A percentile compares a stretch with the other conserved stretches of the same genome.
Conservation (phyloP, 2,888 invertebrate genomes). For the Conchocele bisecta region DNA sequence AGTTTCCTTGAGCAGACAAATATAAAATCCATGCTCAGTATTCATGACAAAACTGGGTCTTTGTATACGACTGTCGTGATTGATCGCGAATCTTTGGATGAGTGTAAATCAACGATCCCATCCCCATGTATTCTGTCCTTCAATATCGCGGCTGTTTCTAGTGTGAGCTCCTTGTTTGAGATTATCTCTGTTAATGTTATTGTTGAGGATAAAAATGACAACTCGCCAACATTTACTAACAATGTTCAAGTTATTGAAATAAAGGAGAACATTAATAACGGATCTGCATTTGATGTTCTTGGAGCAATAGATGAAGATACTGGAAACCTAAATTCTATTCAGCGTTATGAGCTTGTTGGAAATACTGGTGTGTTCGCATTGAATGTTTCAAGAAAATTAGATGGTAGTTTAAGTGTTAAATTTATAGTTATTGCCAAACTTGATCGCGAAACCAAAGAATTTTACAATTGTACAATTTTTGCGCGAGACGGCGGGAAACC, state of each 20-base stretch:
- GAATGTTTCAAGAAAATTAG: constrained; percentile 64
- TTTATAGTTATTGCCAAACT: constrained; percentile 65
- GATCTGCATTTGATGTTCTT: constrained; percentile 54
- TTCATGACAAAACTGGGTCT: constrained; percentile 55
- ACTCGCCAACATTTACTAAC: constrained; percentile 65
- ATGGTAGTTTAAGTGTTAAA: constrained; percentile 69
- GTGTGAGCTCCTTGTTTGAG: constrained; percentile 56
- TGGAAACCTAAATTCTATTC: constrained; percentile 66
- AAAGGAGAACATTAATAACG: constrained; percentile 62
- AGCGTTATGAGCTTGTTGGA: constrained; percentile 67
- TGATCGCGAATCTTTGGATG: constrained; percentile 55
- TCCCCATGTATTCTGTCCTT: constrained; percentile 61
- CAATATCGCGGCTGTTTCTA: constrained; percentile 66
- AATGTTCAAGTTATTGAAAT: constrained; percentile 59
- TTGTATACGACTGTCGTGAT: constrained; percentile 57
- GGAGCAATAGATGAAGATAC: constrained; percentile 70
- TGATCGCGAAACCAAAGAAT: constrained; percentile 68
- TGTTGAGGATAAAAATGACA: constrained; percentile 71
- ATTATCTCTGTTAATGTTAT: constrained; percentile 66
- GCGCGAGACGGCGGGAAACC: constrained; percentile 71
- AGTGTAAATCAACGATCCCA: constrained; percentile 56
- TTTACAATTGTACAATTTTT: constrained; percentile 66
- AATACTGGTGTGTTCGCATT: constrained; percentile 64
- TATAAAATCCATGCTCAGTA: constrained; percentile 53
- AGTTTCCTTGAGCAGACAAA: constrained; percentile 53